These are phyloP conservation scores for Trididemnum nubilum DNA, from an alignment of 23 tunicate genomes.

Conservation along the genomic window DNA sequence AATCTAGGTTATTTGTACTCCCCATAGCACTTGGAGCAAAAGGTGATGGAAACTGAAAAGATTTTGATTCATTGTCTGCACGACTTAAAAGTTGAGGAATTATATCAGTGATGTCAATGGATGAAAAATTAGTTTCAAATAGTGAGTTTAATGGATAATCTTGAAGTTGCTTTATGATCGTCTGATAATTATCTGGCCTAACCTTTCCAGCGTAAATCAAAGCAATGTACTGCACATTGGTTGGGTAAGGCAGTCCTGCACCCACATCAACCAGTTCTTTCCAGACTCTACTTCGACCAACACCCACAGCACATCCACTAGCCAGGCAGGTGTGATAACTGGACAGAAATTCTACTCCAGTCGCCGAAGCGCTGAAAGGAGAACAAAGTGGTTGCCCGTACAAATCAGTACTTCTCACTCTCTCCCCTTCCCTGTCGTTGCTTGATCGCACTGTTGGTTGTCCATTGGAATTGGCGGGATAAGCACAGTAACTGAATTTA, in stretches of 20 bases:
- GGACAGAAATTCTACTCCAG: slow-evolving; percentile 42
- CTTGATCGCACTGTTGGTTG: slow-evolving; percentile 42
- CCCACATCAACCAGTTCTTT: slow-evolving; percentile 1
- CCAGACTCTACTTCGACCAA: neutral
- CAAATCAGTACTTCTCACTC: neutral
- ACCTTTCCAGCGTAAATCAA: slow-evolving; percentile 52
- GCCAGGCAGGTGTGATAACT: slow-evolving; percentile 64
- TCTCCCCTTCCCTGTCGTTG: neutral
- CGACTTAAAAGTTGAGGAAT: no score
- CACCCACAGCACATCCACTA: slow-evolving; percentile 64
- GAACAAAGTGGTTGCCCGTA: slow-evolving; percentile 66
- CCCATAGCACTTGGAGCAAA: no score
- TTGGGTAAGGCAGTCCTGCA: neutral
- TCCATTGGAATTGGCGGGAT: slow-evolving; percentile 45
- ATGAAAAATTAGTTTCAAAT: no score
- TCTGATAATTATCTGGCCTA: slow-evolving; percentile 68
- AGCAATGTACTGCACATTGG: neutral
- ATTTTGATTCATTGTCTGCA: no score
- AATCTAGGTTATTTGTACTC: no score
- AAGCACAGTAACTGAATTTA: slow-evolving; percentile 49
- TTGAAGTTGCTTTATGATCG: no score
- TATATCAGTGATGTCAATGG: no score
- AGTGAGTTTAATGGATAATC: no score
- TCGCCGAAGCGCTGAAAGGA: slow-evolving; percentile 37
- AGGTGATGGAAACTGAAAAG: no score